Evolutionary conservation across 92 coral and sea anemone species (phyloP).

Genomic region (Epizoanthus ramosus): DNA sequence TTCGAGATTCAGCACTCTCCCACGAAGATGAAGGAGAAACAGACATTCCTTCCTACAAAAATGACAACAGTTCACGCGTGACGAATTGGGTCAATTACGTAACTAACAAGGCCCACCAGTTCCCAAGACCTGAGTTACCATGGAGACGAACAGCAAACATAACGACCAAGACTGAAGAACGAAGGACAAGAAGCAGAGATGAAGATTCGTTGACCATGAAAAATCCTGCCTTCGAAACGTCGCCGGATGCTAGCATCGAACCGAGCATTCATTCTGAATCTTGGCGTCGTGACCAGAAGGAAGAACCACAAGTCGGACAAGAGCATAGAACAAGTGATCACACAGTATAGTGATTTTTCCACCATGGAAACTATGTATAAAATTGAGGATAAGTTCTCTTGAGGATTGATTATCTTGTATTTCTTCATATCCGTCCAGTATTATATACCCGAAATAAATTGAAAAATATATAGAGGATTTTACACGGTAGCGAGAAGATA

Average conservation of each 20-base stretch:
- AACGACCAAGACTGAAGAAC: neutral
- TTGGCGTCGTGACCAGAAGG: neutral
- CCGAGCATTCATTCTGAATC: neutral
- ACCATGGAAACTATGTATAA: no score
- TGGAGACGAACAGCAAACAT: constrained; percentile 33
- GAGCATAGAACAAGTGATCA: neutral
- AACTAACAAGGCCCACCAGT: neutral
- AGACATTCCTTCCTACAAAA: neutral
- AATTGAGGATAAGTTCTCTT: no score
- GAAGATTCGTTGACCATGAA: no score
- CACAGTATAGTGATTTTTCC: neutral
- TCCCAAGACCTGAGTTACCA: neutral
- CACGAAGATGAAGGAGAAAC: neutral
- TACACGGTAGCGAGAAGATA: no score
- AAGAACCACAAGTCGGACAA: neutral
- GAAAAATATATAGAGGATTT: no score
- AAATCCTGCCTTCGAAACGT: neutral
- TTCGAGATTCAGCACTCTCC: constrained; percentile 19
- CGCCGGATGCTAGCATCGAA: neutral
- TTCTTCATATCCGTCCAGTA: no score
- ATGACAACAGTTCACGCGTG: neutral
- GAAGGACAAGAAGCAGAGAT: no score
- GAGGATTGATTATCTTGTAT: no score
- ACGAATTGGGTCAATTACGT: neutral
- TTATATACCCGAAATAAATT: no score